Conservation (phyloP, 2,888 invertebrate genomes). For the Thecocarcelia acutangulata region DNA sequence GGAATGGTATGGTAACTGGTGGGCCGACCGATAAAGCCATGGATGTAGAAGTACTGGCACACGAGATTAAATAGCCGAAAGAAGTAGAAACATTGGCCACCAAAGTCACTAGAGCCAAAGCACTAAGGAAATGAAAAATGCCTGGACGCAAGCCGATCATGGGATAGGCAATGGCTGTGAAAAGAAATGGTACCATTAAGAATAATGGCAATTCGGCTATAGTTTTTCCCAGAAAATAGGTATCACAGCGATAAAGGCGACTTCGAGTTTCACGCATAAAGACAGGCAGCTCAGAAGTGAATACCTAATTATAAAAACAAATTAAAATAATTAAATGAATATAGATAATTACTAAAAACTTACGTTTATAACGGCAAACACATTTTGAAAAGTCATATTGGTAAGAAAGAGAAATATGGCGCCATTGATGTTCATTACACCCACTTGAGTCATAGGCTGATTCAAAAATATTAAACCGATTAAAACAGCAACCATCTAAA, state of each 20-base stretch:
- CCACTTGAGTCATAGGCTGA: slow-evolving; percentile 90
- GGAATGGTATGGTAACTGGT: slow-evolving; percentile 94
- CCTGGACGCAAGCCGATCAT: slow-evolving; percentile 92
- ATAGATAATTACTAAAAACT: slow-evolving; percentile 80
- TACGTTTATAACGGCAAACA: slow-evolving; percentile 96
- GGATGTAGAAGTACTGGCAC: slow-evolving; percentile 90
- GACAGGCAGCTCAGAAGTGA: slow-evolving; percentile 93
- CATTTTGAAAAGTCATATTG: slow-evolving; percentile 96
- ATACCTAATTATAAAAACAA: slow-evolving; percentile 85
- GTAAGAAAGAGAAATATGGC: slow-evolving; percentile 94
- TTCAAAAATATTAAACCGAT: slow-evolving; percentile 94
- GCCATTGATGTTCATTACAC: slow-evolving; percentile 96
- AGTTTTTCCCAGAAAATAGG: slow-evolving; percentile 95
- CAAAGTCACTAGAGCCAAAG: slow-evolving; percentile 88
- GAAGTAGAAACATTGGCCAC: slow-evolving; percentile 94
- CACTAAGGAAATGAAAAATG: slow-evolving; percentile 86
- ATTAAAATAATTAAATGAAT: neutral
- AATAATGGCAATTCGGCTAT: slow-evolving; percentile 94
- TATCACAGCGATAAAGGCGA: slow-evolving; percentile 94
- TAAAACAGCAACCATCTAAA: slow-evolving; percentile 93
- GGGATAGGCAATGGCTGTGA: slow-evolving; percentile 92
- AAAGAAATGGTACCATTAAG: slow-evolving; percentile 90
- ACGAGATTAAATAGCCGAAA: slow-evolving; percentile 95
- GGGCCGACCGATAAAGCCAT: slow-evolving; percentile 96
- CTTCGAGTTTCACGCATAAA: slow-evolving; percentile 94